Base-by-base conservation (phyloP, 2,797 vertebrate genomes). In the Lagodon rhomboides region DNA sequence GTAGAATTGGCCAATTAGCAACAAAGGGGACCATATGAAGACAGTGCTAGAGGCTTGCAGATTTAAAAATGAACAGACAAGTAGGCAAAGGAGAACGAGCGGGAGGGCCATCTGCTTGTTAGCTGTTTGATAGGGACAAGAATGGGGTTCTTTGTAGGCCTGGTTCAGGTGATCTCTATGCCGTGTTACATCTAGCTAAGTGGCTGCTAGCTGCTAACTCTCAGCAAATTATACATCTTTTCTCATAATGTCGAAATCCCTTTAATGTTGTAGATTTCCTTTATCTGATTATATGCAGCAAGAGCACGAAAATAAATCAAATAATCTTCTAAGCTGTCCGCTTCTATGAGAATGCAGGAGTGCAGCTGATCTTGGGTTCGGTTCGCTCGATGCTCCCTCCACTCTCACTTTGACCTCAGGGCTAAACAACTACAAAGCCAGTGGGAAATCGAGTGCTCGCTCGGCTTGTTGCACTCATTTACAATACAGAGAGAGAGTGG, bases 391-490 rank as follows among this genome's bases (percentile, higher is more conserved):
- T 30, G 23, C 65, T 68, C 60, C 43, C 70, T 58, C 60, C n/a
- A 46, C 72, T 55, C 65, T 65, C 51, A 27, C 72, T 73, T 58
- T 75, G 67, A 91, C 85, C 89, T 85, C 61, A 20, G 54, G 87
- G 74, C 86, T 70, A 86, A 90, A 87, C 83, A 87, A 68, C 75
- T 75, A 75, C 83, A 81, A 79, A 83, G 77, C 75, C 79, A 75
- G 64, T 46, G 79, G 85, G 86, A 83, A 86, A 85, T 86, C 2
- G 44, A 77, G 61, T 69, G 27, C 53, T 77, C 17, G 65, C 67
- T 64, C 65, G 73, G 68, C 79, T 44, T 83, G 80, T 77, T 84
- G 68, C 63, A 66, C 43, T 76, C 67, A 86, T 89, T 83, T 85
- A 72, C 61, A 77, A 78, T 82, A 86, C 77, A 84, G 44, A 71